These are phyloP conservation scores for Macroteleia sp. DNA, from an alignment of 2,888 invertebrate species.

Conservation along the genomic window DNA sequence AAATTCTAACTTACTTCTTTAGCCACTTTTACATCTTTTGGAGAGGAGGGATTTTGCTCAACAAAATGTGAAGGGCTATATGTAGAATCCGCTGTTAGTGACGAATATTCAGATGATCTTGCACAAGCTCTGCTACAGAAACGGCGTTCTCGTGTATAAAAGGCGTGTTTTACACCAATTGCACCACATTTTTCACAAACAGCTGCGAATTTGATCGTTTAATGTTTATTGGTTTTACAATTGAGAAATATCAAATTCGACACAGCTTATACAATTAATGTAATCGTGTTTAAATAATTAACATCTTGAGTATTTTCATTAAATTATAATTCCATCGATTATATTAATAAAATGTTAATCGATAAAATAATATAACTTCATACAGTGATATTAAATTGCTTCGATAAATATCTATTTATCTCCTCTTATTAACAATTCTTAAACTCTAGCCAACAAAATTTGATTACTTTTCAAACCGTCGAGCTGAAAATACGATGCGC, in stretches of 20 bases:
- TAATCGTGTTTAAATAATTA: too few species aligned
- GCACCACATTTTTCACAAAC: constrained; percentile 94
- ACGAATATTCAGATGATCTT: constrained; percentile 83
- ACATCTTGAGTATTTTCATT: too few species aligned
- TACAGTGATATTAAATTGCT: too few species aligned
- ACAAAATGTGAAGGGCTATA: constrained; percentile 79
- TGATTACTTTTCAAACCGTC: constrained; percentile 3
- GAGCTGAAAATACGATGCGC: neutral
- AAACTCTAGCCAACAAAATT: neutral
- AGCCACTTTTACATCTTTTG: constrained; percentile 70
- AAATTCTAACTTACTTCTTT: constrained; percentile 72
- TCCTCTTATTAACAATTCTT: too few species aligned
- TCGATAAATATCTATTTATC: too few species aligned
- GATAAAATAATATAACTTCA: too few species aligned
- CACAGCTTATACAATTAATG: too few species aligned
- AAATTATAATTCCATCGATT: too few species aligned
- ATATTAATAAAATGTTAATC: too few species aligned
- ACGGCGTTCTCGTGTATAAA: constrained; percentile 92
- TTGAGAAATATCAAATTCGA: too few species aligned
- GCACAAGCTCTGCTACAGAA: constrained; percentile 93
- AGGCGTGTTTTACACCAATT: constrained; percentile 93
- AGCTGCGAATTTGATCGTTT: constrained; percentile 87
- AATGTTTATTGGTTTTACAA: too few species aligned
- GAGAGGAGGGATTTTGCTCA: constrained; percentile 74
- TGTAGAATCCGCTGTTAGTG: constrained; percentile 76